Evolutionary conservation across 2,888 invertebrate genomes (phyloP), one percentile per base, ranked within the genome.

Genomic region (Eupithecia centaureata): DNA sequence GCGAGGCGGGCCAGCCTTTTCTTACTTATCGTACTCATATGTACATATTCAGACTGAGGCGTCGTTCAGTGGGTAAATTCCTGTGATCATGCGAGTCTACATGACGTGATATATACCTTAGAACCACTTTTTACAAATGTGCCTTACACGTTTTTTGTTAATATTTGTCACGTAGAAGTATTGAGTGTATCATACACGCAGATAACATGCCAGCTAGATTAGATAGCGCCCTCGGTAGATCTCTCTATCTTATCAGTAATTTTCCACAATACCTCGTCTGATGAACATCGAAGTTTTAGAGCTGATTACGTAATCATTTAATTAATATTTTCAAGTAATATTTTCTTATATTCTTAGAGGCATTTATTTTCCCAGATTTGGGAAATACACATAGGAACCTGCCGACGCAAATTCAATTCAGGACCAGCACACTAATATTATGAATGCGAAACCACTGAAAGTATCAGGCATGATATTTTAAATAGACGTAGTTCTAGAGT

Each of bases 211-310:
- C 57, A 57, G 32, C 57, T 30, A 22, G 47, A 61, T 66, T 12
- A 57, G 57, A 57, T 57, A 33, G 57, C 57, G 32, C 32, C 32
- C 18, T 12, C 32, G 28, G 62, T n/a, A 62, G 33, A 64, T 64
- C 28, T 58, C 30, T 51, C 12, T 32, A 57, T 33, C 32, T 57
- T 57, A 57, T 57, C 57, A 4, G 57, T 57, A 57, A 22, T 57
- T 28, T 60, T 60, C 42, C 27, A 28, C 12, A 30, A n/a, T 32
- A 22, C 30, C 32, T 56, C 28, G 54, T 8, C 30, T 56, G 27
- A 8, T 52, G 25, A 52, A 54, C n/a, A 30, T 56, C 8, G n/a
- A 56, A n/a, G 30, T 30, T 56, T 30, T 8, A 1, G 28, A 56
- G 10, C 27, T 28, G 3, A 10, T 0, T 28, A 27, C 5, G 15